These are phyloP conservation scores for Notarius quadriscutis DNA, from an alignment of 2,113 vertebrate species.

Conservation along the genomic window DNA sequence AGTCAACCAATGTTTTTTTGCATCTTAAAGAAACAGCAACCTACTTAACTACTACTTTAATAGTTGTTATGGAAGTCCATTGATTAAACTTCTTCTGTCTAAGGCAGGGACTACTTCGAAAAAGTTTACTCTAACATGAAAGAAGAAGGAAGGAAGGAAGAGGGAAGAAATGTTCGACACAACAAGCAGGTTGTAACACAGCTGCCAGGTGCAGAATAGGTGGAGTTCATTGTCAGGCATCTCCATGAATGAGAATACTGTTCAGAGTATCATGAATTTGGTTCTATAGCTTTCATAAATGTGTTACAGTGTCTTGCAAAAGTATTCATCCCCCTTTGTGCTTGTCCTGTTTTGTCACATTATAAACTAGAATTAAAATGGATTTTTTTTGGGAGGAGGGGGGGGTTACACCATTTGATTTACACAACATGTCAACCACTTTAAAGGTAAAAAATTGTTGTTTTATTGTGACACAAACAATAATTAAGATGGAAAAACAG, in stretches of 20 bases:
- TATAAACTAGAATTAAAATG: no score
- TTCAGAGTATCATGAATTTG: conserved; percentile 22
- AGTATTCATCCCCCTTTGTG: no score
- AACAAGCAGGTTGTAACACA: conserved; percentile 61
- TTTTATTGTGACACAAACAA: no score
- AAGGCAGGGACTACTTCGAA: background rate
- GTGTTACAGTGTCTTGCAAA: no score
- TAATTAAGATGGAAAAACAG: no score
- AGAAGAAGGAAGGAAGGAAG: background rate
- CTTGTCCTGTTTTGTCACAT: no score
- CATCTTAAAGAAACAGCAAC: background rate
- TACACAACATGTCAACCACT: no score
- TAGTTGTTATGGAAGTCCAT: background rate
- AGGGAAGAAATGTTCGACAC: conserved; percentile 39
- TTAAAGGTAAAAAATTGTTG: no score
- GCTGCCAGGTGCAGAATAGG: conserved; percentile 62
- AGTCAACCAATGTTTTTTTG: background rate
- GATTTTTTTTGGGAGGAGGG: no score
- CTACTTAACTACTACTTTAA: background rate
- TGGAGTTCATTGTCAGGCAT: conserved; percentile 36
- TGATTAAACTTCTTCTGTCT: conserved; percentile 9
- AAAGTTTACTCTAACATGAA: conserved; percentile 28
- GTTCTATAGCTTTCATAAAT: background rate
- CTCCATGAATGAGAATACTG: conserved; percentile 38
- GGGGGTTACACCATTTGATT: no score